Evolutionary conservation across 2,113 vertebrate genomes (phyloP), one percentile per base, ranked within the genome.

Genomic region (Eudorcas thomsonii): DNA sequence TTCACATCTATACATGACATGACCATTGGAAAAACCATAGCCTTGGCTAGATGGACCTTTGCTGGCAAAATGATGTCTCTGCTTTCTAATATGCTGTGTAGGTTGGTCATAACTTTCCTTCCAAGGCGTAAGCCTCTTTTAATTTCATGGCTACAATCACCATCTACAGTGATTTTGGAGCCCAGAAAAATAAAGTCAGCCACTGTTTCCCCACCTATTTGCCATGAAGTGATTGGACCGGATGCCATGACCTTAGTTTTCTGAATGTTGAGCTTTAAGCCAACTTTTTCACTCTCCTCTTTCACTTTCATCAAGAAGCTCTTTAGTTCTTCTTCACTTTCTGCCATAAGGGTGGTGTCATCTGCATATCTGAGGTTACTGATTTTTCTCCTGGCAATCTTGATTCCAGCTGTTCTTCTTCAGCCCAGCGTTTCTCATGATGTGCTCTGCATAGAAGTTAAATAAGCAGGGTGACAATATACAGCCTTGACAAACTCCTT

Each of bases 401-500:
- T 64, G 62, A 64, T 64, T n/a, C 62, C 16, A 64, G 33, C 16
- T 64, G 7, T 64, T 16, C 16, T 64, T 64, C 30, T 4, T 64
- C 16, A n/a, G 62, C 33, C 62, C 33, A n/a, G 33, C 0, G 1
- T 67, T 67, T n/a, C 62, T 67, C 62, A n/a, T 67, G 62, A n/a
- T 67, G 62, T 67, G 2, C 16, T 67, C 33, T 67, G 16, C 33
- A n/a, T n/a, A 67, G 1, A 67, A n/a, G 7, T 67, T 67, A 67
- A 67, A 67, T 67, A n/a, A 67, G 33, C 62, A 67, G 33, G 16
- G 16, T n/a, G 62, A n/a, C 62, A 67, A n/a, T 67, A 19, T 67
- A n/a, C 33, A 67, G 62, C 62, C 33, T 67, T 67, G 33, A 67
- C 4, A 0, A 0, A 67, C 64, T n/a, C 33, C 33, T 67, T 67